Evolutionary conservation across 2,113 vertebrate genomes (phyloP).

Genomic region (Paradoxurus hermaphroditus): DNA sequence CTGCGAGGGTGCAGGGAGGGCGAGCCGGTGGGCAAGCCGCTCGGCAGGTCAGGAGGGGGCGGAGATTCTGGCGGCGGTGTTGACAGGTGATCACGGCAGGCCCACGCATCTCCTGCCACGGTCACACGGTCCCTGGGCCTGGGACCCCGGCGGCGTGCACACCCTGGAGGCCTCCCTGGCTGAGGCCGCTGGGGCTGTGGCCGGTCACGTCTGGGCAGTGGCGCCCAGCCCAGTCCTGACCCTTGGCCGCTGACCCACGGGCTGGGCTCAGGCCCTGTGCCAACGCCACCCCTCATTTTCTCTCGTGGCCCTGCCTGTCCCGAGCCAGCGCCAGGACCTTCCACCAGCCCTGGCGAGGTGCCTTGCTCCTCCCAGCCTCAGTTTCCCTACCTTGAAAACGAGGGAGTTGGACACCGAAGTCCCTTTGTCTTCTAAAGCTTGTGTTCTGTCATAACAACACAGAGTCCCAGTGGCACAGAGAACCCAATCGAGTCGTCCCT

Average conservation of each 20-base stretch:
- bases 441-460: no score
- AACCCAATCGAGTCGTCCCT: accelerated
- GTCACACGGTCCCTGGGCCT: not conserved
- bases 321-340: no score
- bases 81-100: not conserved
- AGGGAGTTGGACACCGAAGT: not conserved
- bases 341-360: no score
- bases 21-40: not conserved
- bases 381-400: not conserved
- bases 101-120: not conserved
- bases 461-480: not conserved
- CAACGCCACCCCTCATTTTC: not conserved
- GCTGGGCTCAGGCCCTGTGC: not conserved
- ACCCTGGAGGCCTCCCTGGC: not conserved
- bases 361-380: not conserved
- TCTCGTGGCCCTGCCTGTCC: not conserved
- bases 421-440: not conserved
- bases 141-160: not conserved
- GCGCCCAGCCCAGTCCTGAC: not conserved
- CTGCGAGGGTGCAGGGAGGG: no score
- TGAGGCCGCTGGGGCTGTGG: not conserved
- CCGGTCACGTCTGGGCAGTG: not conserved
- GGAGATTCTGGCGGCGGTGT: not conserved
- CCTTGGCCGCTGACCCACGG: not conserved
- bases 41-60: not conserved